Evolutionary conservation across 2,888 invertebrate species (phyloP).

Genomic region (Hirtodrosophila trivittata): DNA sequence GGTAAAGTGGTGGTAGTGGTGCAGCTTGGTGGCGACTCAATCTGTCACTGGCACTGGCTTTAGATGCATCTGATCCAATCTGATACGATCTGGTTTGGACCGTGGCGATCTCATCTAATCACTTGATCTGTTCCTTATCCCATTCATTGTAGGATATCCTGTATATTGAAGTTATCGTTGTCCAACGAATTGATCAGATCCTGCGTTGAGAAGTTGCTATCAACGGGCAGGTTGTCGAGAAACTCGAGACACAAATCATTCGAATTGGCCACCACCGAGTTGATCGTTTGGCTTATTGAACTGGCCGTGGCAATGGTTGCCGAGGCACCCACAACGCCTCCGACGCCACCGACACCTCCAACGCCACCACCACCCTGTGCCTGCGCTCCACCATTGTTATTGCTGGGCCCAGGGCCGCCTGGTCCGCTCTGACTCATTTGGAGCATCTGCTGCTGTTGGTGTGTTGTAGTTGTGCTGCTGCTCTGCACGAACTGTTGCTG

Average conservation of each 20-base stretch:
- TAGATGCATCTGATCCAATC: no score
- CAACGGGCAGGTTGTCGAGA: conserved; percentile 91
- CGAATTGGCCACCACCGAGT: conserved; percentile 83
- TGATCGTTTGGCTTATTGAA: conserved; percentile 83
- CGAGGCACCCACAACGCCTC: conserved; percentile 34
- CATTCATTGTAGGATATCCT: conserved; percentile 87
- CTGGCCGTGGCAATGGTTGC: conserved; percentile 72
- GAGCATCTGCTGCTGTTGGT: conserved; percentile 83
- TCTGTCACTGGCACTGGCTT: conserved; percentile 5
- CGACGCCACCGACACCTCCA: conserved; percentile 27
- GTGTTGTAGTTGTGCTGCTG: conserved; percentile 76
- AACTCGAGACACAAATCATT: conserved; percentile 93
- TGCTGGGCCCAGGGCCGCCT: conserved; percentile 44
- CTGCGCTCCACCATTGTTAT: conserved; percentile 47
- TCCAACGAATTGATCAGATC: conserved; percentile 93
- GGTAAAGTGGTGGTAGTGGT: conserved; percentile 11
- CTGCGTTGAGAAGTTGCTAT: conserved; percentile 91
- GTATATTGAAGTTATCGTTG: conserved; percentile 89
- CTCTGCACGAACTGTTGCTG: conserved; percentile 83
- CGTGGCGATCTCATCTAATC: not conserved
- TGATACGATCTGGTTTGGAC: not conserved
- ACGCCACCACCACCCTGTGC: conserved; percentile 1
- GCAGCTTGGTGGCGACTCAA: not conserved
- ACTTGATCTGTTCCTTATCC: conserved; percentile 31
- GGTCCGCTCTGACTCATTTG: conserved; percentile 71